Conservation (phyloP, 2,888 invertebrate genomes). For the Rhopalosiphum nymphaeae region DNA sequence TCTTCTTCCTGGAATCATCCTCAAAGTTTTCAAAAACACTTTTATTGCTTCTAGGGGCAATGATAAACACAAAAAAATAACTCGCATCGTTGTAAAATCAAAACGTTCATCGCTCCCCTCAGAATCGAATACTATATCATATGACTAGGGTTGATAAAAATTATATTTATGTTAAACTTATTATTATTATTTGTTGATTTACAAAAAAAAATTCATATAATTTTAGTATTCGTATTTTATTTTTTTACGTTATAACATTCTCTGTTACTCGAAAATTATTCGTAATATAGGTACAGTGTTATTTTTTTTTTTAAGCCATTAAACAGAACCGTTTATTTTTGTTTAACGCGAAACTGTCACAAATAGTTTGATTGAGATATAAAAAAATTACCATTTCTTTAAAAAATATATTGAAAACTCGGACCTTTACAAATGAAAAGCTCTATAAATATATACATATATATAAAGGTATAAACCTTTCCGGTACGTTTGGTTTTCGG, state of each 20-base stretch:
- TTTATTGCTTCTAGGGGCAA: no score
- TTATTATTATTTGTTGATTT: neutral
- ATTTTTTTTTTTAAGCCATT: neutral
- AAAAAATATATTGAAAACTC: neutral
- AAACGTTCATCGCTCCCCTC: neutral
- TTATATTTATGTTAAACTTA: neutral
- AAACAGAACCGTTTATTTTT: neutral
- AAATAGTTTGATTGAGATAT: neutral
- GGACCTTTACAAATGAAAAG: neutral
- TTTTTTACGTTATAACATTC: neutral
- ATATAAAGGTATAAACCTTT: neutral
- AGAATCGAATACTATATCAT: no score
- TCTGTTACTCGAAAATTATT: neutral
- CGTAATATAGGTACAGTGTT: neutral
- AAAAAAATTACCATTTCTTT: neutral
- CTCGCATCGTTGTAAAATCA: neutral
- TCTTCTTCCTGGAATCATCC: no score
- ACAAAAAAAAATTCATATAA: neutral
- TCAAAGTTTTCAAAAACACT: no score
- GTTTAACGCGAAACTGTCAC: neutral
- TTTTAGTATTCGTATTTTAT: neutral
- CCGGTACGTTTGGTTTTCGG: constrained; percentile 12
- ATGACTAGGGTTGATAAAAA: neutral
- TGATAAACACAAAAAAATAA: no score
- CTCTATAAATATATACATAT: neutral